phyloP scores from a whole-genome alignment of 2,797 vertebrate species.

The Apogon hyalosoma region DNA sequence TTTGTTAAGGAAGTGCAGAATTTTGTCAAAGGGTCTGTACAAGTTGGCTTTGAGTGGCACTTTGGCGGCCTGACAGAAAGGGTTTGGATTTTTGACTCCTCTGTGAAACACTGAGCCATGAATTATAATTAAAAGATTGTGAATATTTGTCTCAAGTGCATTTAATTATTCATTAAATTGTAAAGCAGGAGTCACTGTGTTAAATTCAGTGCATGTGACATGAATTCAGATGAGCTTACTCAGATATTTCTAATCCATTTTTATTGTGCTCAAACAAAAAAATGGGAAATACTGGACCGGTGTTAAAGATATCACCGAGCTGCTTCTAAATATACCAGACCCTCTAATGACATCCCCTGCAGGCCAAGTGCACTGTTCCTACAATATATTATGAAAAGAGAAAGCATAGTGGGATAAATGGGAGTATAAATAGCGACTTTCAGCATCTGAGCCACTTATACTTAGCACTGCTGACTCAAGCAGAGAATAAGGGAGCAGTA shows the following conservation, averaged over 20 bases:
- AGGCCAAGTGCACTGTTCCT: slow-evolving; percentile 10
- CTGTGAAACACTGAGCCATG: neutral
- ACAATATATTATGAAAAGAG: slow-evolving; percentile 39
- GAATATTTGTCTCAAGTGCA: neutral
- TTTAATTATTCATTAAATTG: neutral
- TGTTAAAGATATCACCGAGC: slow-evolving; percentile 14
- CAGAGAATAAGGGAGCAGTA: slow-evolving; percentile 45
- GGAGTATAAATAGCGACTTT: slow-evolving; percentile 42
- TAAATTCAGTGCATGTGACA: neutral
- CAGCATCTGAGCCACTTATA: slow-evolving; percentile 54
- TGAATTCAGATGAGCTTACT: neutral
- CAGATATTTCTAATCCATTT: neutral
- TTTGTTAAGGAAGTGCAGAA: neutral
- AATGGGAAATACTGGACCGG: slow-evolving; percentile 11
- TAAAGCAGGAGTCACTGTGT: neutral
- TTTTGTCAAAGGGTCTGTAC: neutral
- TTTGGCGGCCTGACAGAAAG: slow-evolving; percentile 1
- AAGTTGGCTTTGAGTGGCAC: slow-evolving; percentile 4
- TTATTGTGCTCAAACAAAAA: slow-evolving; percentile 12
- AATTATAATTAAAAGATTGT: neutral
- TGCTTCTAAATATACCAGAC: slow-evolving; percentile 36
- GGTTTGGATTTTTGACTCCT: neutral
- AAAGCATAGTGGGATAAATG: slow-evolving; percentile 38
- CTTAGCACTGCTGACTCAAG: slow-evolving; percentile 64
- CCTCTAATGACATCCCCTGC: slow-evolving; percentile 40